These are phyloP conservation scores for Tachysurus fulvidraco DNA, from an alignment of 2,113 vertebrate species.

Conservation along the genomic window DNA sequence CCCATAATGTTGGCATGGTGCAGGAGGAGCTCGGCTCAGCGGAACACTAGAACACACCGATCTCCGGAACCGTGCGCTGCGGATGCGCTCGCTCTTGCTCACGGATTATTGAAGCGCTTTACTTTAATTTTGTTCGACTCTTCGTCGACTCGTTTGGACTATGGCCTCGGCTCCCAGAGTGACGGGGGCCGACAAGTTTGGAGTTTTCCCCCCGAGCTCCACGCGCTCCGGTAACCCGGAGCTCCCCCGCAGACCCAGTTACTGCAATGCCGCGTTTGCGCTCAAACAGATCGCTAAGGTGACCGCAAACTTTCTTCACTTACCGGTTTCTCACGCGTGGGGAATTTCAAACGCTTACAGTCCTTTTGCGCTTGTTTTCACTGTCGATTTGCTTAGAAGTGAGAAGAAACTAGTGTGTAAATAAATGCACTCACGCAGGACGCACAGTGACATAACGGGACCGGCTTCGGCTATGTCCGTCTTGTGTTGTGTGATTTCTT, in stretches of 20 bases:
- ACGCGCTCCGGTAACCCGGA: constrained; percentile 74
- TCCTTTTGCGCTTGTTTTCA: neutral
- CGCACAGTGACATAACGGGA: neutral
- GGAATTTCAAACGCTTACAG: neutral
- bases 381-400: neutral
- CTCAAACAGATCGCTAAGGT: constrained; percentile 86
- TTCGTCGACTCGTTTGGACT: constrained; percentile 69
- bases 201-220: constrained; percentile 80
- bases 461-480: too few species aligned
- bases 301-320: constrained; percentile 52
- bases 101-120: constrained; percentile 72
- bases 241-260: constrained; percentile 77
- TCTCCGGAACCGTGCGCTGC: constrained; percentile 62
- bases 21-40: constrained; percentile 77
- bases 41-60: constrained; percentile 71
- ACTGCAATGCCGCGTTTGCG: constrained; percentile 83
- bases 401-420: neutral
- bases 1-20: constrained; percentile 84
- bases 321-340: neutral
- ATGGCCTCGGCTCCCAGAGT: constrained; percentile 82
- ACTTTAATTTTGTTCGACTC: constrained; percentile 59
- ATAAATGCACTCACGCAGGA: neutral
- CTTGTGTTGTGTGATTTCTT: neutral
- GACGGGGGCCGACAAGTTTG: constrained; percentile 74
- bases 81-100: constrained; percentile 70